Conservation (phyloP, 2,888 invertebrate species). For the Abscondita cerata region DNA sequence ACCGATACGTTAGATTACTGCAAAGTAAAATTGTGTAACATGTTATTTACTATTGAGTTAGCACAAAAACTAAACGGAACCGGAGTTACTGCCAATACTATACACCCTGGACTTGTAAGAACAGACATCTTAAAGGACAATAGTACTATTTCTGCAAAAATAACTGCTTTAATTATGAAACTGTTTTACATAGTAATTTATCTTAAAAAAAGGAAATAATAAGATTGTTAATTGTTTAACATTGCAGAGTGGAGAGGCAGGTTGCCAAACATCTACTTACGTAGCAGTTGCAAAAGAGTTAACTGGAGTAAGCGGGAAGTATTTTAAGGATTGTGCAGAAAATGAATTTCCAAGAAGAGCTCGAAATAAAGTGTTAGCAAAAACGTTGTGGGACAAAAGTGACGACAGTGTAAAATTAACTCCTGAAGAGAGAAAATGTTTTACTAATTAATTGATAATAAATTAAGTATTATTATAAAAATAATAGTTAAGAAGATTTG, state of each 20-base stretch:
- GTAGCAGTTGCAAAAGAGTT: conserved; percentile 7
- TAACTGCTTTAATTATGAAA: neutral
- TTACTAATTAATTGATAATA: too few relatives aligned
- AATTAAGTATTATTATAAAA: too few relatives aligned
- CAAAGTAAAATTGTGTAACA: conserved; percentile 54
- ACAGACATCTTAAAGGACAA: conserved; percentile 46
- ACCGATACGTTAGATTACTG: conserved; percentile 41
- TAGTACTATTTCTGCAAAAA: conserved; percentile 26
- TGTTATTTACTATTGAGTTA: conserved; percentile 53
- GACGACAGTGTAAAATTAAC: conserved; percentile 7
- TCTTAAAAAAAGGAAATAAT: too few relatives aligned
- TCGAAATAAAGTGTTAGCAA: neutral
- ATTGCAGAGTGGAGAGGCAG: conserved; percentile 1
- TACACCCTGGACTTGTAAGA: conserved; percentile 54
- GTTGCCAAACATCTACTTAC: conserved; percentile 9
- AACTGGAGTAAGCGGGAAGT: neutral
- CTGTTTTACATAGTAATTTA: conserved; percentile 21
- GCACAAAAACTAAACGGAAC: conserved; percentile 48
- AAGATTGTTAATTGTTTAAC: too few relatives aligned
- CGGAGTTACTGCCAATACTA: conserved; percentile 52
- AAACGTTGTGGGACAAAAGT: conserved; percentile 5
- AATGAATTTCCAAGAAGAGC: neutral
- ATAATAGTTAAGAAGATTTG: too few relatives aligned
- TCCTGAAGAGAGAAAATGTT: conserved; percentile 2
- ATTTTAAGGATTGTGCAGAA: neutral